Percentiles rank a stretch among this genome's conserved stretches.
Conservation (phyloP, 2,888 invertebrate genomes). For the Brassicogethes aeneus region DNA sequence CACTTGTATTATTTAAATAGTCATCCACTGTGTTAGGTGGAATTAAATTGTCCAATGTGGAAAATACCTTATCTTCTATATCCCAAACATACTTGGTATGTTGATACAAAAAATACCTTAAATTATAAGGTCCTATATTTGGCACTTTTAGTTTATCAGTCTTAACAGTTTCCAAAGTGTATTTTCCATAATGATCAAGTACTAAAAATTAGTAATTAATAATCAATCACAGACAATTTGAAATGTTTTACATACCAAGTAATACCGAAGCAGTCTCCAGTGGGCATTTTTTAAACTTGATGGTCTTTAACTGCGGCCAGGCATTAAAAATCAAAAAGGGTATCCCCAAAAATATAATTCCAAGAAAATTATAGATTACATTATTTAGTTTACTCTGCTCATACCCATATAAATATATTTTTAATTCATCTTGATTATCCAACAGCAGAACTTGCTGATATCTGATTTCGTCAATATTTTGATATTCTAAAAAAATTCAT, state of each 20-base stretch:
- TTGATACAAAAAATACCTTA: conserved; percentile 49
- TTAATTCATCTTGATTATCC: conserved; percentile 1
- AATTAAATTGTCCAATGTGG: conserved; percentile 43
- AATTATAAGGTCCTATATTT: conserved; percentile 11
- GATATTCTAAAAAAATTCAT: background rate
- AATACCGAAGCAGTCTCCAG: conserved; percentile 8
- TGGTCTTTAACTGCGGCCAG: conserved; percentile 8
- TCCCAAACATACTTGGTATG: conserved; percentile 51
- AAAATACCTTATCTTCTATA: conserved; percentile 42
- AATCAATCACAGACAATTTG: background rate
- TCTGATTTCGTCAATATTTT: background rate
- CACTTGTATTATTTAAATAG: conserved; percentile 45
- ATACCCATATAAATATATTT: background rate
- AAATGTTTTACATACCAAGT: conserved; percentile 8
- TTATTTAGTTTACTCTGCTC: background rate
- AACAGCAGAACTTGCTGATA: background rate
- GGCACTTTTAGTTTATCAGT: conserved; percentile 42
- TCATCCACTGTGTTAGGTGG: conserved; percentile 39
- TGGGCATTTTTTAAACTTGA: conserved; percentile 7
- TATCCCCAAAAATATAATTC: conserved; percentile 10
- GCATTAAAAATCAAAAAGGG: conserved; percentile 10
- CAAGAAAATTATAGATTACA: conserved; percentile 7
- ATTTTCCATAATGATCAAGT: conserved; percentile 42
- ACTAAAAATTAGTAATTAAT: conserved; percentile 39
- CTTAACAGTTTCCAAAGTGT: conserved; percentile 40